Percentiles rank a stretch among this genome's conserved stretches.
phyloP scores from a whole-genome alignment of 1,140 invertebrate species.

The Mercenaria mercenaria region DNA sequence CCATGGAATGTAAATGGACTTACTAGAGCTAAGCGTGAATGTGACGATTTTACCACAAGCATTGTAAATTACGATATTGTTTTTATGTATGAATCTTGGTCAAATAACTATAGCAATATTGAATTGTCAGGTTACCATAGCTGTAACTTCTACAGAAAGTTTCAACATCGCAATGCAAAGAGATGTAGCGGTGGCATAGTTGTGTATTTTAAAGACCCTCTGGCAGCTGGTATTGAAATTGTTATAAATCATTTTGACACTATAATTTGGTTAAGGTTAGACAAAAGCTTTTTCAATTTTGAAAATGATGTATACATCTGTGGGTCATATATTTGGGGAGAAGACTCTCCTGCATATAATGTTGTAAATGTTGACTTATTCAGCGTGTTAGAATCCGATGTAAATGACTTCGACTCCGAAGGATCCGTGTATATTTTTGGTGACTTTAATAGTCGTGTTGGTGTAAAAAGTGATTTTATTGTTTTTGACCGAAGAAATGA shows the following conservation, averaged over 20 bases:
- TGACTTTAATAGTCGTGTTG: conserved; percentile 8
- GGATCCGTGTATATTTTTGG: conserved; percentile 29
- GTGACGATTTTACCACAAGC: conserved; percentile 8
- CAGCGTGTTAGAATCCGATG: conserved; percentile 10
- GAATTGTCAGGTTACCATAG: background rate
- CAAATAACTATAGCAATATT: background rate
- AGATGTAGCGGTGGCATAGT: background rate
- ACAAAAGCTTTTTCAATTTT: background rate
- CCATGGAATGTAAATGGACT: conserved; percentile 46
- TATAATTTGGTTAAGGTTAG: conserved; percentile 34
- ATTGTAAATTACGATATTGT: conserved; percentile 23
- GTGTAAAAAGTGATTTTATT: conserved; percentile 13
- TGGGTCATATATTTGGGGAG: conserved; percentile 21
- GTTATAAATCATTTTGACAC: conserved; percentile 30
- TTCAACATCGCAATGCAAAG: conserved; percentile 4
- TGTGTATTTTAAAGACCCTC: background rate
- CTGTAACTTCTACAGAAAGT: conserved; percentile 34
- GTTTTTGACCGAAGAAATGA: background rate
- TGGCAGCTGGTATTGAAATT: conserved; percentile 19
- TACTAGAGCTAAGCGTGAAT: background rate
- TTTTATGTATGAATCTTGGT: conserved; percentile 41
- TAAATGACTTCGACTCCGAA: background rate
- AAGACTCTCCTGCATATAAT: conserved; percentile 38
- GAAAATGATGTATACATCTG: conserved; percentile 30
- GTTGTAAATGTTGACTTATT: conserved; percentile 38